Evolutionary conservation across 2,888 invertebrate species (phyloP), one percentile per base, ranked within the genome.

Genomic region (Plagiodera versicolora): DNA sequence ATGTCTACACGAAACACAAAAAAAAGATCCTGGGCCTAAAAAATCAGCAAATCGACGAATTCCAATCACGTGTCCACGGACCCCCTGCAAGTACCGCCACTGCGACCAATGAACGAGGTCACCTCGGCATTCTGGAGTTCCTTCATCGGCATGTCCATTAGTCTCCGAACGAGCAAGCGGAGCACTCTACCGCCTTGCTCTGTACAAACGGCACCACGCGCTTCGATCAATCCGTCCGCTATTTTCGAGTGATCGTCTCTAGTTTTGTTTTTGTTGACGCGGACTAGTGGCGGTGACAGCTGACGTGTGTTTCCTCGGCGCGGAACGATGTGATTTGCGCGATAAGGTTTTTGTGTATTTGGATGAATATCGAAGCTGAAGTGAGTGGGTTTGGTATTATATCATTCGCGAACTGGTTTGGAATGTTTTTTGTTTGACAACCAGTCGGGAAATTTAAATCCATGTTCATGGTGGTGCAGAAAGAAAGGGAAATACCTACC

Each of bases 281-380:
- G 52, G 35, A 32, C 32, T 1, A 19, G 14, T 17, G 20, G 11
- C 28, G 10, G 18, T 19, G 14, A 18, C 19, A 51, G 39, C 35
- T 51, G 8, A 19, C 18, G 52, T 14, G 24, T 32, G 52, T 39
- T n/a, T 35, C 17, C 19, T n/a, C n/a, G n/a, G 35, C 30, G 28
- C 50, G 19, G 39, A 52, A 52, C 52, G 18, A 52, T 52, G 52
- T 52, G 52, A 52, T 52, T 52, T 52, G 52, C 32, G 52, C 52
- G 52, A 3, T n/a, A 1, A 4, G 2, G 14, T 39, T 14, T 39
- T n/a, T n/a, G n/a, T n/a, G n/a, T 39, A 14, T 14, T 6, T n/a
- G 39, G 14, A 14, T 39, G 11, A 11, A 39, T 39, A 39, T 39
- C 39, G 2, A 39, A 39, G 39, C 39, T n/a, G 39, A 39, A 39